A percentile compares a stretch with the other conserved stretches of the same genome.
phyloP scores from a whole-genome alignment of 2,113 vertebrate species.

The Galbula dea region DNA sequence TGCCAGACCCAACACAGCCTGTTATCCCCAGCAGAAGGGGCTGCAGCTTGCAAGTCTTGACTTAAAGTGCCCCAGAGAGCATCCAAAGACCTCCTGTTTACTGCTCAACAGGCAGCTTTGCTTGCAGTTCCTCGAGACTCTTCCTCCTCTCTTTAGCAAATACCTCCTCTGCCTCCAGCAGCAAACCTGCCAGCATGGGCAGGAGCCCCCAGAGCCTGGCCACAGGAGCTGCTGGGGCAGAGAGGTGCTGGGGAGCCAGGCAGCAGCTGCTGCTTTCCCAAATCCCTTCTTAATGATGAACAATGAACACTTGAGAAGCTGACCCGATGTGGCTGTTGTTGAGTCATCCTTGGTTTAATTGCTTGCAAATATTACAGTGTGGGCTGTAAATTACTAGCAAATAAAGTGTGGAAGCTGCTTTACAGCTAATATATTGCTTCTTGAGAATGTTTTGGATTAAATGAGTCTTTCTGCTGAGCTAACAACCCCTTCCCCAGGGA shows the following conservation, averaged over 20 bases:
- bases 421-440: slow-evolving; percentile 1
- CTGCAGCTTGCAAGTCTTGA: background rate
- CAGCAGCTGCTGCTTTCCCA: background rate
- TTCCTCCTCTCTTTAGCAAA: background rate
- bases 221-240: background rate
- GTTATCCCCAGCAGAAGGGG: accelerated
- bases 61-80: background rate
- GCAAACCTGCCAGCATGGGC: background rate
- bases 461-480: background rate
- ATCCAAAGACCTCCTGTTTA: accelerated
- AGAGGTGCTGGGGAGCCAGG: background rate
- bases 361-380: slow-evolving; percentile 51
- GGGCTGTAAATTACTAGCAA: slow-evolving; percentile 50
- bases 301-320: background rate
- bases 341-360: slow-evolving; percentile 50
- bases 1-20: background rate
- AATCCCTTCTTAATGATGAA: background rate
- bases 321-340: slow-evolving; percentile 28
- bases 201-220: accelerated
- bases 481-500: background rate
- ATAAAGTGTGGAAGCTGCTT: slow-evolving; percentile 38
- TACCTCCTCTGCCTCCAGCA: background rate
- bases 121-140: background rate
- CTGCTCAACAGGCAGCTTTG: background rate
- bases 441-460: background rate